Conservation (phyloP, 2,113 vertebrate genomes). For the Chaenogobius annularis region DNA sequence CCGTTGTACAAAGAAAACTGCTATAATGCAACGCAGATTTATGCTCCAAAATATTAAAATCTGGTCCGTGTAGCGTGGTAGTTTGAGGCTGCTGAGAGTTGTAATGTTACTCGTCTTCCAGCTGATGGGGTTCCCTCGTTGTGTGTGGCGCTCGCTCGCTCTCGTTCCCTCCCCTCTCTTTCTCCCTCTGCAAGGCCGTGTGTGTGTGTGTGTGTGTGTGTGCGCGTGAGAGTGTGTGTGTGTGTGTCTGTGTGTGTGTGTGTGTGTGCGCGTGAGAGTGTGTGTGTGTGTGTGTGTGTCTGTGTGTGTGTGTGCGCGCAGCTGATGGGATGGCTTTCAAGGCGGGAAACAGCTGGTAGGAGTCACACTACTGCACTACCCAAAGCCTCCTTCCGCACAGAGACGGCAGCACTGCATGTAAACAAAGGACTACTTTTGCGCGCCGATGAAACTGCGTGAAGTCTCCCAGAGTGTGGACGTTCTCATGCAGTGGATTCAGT, state of each 20-base stretch:
- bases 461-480: not conserved
- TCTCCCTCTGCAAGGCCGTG: conserved; percentile 76
- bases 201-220: conserved; percentile 72
- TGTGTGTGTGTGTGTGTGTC: conserved; percentile 71
- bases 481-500: too few species aligned
- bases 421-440: conserved; percentile 88
- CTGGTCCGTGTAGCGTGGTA: conserved; percentile 60
- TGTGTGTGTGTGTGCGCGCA: conserved; percentile 65
- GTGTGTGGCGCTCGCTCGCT: conserved; percentile 75
- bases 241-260: conserved; percentile 46
- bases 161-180: conserved; percentile 59
- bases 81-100: conserved; percentile 71
- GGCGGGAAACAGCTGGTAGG: conserved; percentile 99
- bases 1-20: conserved; percentile 22
- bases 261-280: conserved; percentile 72
- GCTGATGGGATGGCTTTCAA: conserved; percentile 93
- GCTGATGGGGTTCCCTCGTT: conserved; percentile 86
- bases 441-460: conserved; percentile 5
- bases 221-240: conserved; percentile 73
- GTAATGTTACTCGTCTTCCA: conserved; percentile 84
- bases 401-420: conserved; percentile 85
- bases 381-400: conserved; percentile 86
- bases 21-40: conserved; percentile 41
- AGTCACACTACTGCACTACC: conserved; percentile 82
- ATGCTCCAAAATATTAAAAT: conserved; percentile 29